Conservation (phyloP, 2,113 vertebrate genomes). For the Scytalopus superciliaris region DNA sequence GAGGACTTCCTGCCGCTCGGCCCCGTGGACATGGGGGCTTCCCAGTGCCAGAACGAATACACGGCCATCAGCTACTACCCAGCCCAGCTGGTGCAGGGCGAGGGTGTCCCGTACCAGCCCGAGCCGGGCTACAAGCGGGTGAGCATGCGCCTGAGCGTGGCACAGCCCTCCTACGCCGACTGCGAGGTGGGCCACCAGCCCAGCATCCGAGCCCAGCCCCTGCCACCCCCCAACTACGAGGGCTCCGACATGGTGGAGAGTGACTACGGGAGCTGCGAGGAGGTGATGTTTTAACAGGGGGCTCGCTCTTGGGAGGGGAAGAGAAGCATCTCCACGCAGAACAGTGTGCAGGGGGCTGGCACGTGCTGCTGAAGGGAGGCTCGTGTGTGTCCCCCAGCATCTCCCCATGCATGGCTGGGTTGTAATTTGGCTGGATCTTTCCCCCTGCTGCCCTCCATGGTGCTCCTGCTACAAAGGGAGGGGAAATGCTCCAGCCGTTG, state of each 20-base stretch:
- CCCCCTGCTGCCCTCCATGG: neutral
- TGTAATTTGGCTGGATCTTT: constrained; percentile 26
- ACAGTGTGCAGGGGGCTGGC: neutral
- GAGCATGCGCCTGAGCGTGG: constrained; percentile 89
- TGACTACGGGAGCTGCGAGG: constrained; percentile 96
- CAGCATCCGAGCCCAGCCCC: constrained; percentile 46
- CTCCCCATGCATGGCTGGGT: neutral
- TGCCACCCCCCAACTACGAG: constrained; percentile 75
- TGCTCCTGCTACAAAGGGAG: neutral
- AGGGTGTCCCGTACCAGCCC: constrained; percentile 73
- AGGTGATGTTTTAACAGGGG: constrained; percentile 90
- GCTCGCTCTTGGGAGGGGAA: neutral
- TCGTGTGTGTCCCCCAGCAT: neutral
- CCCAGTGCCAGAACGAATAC: constrained; percentile 91
- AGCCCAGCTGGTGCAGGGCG: constrained; percentile 75
- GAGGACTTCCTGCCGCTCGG: constrained; percentile 87
- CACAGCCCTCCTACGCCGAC: constrained; percentile 90
- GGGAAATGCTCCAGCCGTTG: neutral
- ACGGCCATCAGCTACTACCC: constrained; percentile 96
- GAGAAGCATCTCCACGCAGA: neutral
- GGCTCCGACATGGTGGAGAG: constrained; percentile 90
- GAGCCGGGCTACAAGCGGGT: constrained; percentile 84
- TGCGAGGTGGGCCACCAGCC: constrained; percentile 64
- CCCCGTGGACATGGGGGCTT: constrained; percentile 74
- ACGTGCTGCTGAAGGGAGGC: neutral